Conservation (phyloP, 2,113 vertebrate genomes). For the Dolichallabes microphthalmus region DNA sequence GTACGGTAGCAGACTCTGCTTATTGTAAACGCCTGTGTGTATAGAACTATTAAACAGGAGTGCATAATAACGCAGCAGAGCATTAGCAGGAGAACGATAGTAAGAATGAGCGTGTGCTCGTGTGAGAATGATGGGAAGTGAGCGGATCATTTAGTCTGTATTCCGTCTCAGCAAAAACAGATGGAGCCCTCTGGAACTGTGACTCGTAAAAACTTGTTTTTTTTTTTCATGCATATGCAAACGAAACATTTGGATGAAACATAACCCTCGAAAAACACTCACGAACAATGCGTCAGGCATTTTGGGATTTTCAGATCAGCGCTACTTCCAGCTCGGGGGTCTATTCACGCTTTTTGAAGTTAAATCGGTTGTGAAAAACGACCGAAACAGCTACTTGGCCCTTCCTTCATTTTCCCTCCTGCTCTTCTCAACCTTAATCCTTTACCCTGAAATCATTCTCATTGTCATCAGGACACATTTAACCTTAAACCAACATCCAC, state of each 20-base stretch:
- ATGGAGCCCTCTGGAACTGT: slow-evolving; percentile 45
- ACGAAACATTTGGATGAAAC: slow-evolving; percentile 38
- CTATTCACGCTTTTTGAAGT: slow-evolving; percentile 30
- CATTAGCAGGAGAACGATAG: slow-evolving; percentile 3
- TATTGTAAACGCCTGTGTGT: neutral
- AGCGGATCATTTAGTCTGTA: slow-evolving; percentile 28
- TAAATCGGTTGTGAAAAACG: slow-evolving; percentile 10
- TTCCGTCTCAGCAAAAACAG: slow-evolving; percentile 56
- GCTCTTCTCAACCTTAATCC: slow-evolving; percentile 3
- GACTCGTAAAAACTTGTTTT: slow-evolving; percentile 42
- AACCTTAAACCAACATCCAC: slow-evolving; percentile 46
- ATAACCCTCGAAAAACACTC: slow-evolving; percentile 12
- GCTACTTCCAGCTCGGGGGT: slow-evolving; percentile 10
- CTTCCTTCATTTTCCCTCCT: neutral
- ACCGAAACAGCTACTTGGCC: neutral
- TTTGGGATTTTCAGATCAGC: neutral
- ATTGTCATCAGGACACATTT: slow-evolving; percentile 48
- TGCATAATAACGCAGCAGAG: slow-evolving; percentile 4
- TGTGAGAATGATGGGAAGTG: slow-evolving; percentile 49
- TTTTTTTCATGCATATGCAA: slow-evolving; percentile 54
- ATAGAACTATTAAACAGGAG: neutral
- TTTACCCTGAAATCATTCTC: slow-evolving; percentile 14
- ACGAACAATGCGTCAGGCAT: neutral
- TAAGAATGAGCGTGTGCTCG: slow-evolving; percentile 15
- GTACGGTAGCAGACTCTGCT: neutral